Conservation (phyloP, 2,888 invertebrate species). For the Pristionchus japonicus region DNA sequence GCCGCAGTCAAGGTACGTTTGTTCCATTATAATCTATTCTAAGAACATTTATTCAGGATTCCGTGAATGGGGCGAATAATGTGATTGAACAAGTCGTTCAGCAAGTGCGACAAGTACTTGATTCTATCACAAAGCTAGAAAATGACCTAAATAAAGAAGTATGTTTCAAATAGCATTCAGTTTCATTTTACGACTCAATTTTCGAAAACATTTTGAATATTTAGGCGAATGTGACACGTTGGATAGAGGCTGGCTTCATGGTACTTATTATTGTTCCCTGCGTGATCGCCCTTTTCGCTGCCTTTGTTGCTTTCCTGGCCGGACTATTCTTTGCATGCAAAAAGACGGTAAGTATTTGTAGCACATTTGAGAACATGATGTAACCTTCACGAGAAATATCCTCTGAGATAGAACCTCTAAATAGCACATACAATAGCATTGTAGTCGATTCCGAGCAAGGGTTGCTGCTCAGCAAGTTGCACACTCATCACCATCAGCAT, state of each 20-base stretch:
- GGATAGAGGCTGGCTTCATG: not conserved
- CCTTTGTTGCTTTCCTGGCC: not conserved
- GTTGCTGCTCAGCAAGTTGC: conserved; percentile 11
- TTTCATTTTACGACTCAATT: not conserved
- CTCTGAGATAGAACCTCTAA: too few species aligned
- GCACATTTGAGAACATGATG: not conserved
- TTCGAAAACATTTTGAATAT: too few species aligned
- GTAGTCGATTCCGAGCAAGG: conserved; percentile 23
- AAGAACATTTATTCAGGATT: not conserved
- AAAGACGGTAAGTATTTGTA: not conserved
- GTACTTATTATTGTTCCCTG: not conserved
- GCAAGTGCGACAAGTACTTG: not conserved
- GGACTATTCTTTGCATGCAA: not conserved
- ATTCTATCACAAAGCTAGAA: not conserved
- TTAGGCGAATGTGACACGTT: not conserved
- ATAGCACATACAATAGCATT: not conserved
- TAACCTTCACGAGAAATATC: too few species aligned
- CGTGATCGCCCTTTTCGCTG: not conserved
- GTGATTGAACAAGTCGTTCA: not conserved
- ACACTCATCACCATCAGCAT: conserved; percentile 23
- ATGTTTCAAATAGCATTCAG: not conserved
- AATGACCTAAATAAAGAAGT: not conserved
- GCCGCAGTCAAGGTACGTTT: not conserved
- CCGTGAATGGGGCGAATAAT: not conserved
- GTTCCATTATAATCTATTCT: not conserved